These are phyloP conservation scores for Grantiella picta DNA, from an alignment of 2,113 vertebrate species.

Conservation along the genomic window DNA sequence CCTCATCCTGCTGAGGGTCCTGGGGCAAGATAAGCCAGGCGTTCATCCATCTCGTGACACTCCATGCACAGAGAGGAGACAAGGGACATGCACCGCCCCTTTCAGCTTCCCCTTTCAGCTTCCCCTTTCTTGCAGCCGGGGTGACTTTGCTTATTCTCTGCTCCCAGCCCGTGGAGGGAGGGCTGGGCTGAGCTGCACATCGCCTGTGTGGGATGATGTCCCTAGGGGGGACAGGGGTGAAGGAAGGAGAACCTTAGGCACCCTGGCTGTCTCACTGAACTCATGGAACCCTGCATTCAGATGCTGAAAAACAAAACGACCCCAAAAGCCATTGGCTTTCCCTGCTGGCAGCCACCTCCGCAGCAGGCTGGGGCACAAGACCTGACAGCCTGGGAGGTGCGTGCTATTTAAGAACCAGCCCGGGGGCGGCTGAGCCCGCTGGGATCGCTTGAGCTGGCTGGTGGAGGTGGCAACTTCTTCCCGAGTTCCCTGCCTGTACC, in stretches of 20 bases:
- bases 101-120: conserved; percentile 43
- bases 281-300: accelerated
- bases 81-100: neutral
- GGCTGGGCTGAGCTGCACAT: neutral
- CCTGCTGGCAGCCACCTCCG: neutral
- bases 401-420: neutral
- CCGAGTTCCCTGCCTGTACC: neutral
- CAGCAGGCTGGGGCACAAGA: neutral
- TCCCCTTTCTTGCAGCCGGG: neutral
- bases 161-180: neutral
- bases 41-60: neutral
- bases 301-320: neutral
- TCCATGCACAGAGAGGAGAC: neutral
- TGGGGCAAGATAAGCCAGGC: accelerated
- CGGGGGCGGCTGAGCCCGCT: neutral
- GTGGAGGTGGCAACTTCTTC: neutral
- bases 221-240: neutral
- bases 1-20: neutral
- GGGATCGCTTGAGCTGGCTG: neutral
- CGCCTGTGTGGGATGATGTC: accelerated
- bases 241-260: neutral
- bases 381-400: neutral
- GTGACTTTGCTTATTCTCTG: neutral
- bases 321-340: neutral
- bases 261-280: neutral